Conservation (phyloP, 2,113 vertebrate species). For the Elanoides forficatus region DNA sequence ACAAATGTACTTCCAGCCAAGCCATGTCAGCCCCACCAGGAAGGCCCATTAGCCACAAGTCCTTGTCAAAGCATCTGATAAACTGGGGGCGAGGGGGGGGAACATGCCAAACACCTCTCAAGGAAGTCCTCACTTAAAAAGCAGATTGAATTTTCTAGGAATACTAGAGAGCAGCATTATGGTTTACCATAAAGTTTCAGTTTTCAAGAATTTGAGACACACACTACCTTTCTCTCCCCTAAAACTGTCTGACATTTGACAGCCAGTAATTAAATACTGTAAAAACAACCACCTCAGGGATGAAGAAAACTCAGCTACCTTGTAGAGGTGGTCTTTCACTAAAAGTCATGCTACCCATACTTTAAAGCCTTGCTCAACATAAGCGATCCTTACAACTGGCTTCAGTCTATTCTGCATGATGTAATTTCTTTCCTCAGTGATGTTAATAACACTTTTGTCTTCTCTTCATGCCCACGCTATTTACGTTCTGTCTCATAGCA, state of each 20-base stretch:
- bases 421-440: not conserved
- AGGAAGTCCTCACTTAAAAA: not conserved
- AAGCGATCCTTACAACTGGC: not conserved
- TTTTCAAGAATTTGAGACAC: not conserved
- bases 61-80: not conserved
- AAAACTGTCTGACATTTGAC: not conserved
- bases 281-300: not conserved
- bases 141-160: not conserved
- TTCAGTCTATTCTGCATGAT: not conserved
- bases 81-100: not conserved
- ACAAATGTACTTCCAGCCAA: not conserved
- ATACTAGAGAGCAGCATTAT: not conserved
- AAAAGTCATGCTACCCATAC: not conserved
- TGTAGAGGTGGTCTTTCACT: not conserved
- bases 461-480: not conserved
- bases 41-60: not conserved
- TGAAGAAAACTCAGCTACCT: not conserved
- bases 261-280: not conserved
- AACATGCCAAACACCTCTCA: fast-evolving
- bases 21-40: not conserved
- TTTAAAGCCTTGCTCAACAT: not conserved
- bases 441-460: not conserved
- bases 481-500: not conserved
- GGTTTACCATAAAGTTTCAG: not conserved
- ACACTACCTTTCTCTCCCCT: not conserved